phyloP scores from a whole-genome alignment of 2,113 vertebrate species.

The Gobiocypris rarus region DNA sequence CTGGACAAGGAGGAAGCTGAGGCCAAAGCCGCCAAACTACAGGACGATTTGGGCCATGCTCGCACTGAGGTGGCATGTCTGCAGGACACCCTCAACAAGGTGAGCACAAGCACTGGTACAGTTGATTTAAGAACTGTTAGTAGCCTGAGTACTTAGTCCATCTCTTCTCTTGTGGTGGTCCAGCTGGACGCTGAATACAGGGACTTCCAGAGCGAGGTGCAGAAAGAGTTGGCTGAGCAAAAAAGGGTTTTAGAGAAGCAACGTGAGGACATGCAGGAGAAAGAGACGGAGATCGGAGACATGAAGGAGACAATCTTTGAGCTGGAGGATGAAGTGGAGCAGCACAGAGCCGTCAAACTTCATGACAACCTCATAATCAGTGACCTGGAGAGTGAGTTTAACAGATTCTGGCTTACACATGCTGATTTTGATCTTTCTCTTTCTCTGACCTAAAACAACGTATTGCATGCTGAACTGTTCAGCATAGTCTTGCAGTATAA shows the following conservation, averaged over 20 bases:
- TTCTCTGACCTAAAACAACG: not conserved
- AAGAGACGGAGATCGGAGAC: constrained; percentile 83
- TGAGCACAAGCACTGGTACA: constrained; percentile 59
- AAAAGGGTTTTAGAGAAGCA: constrained; percentile 81
- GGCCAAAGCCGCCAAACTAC: constrained; percentile 75
- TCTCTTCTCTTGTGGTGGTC: not conserved
- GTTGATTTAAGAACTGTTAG: not conserved
- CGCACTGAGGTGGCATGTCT: constrained; percentile 80
- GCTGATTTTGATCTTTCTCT: not conserved
- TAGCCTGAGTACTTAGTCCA: not conserved
- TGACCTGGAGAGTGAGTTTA: constrained; percentile 84
- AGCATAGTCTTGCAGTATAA: not conserved
- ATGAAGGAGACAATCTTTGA: constrained; percentile 92
- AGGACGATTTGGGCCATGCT: constrained; percentile 86
- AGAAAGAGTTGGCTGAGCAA: constrained; percentile 83
- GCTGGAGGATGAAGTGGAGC: constrained; percentile 88
- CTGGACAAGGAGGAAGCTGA: constrained; percentile 86
- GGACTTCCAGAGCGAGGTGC: constrained; percentile 83
- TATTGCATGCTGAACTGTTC: not conserved
- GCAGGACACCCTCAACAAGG: constrained; percentile 90
- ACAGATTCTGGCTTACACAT: not conserved
- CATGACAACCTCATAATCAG: constrained; percentile 89
- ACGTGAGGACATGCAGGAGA: constrained; percentile 81
- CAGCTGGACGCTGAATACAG: constrained; percentile 85
- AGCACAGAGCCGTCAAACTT: constrained; percentile 87